A percentile compares a stretch with the other conserved stretches of the same genome.
These are phyloP conservation scores for Resseliella maxima DNA, from an alignment of 2,888 invertebrate genomes.

Conservation along the genomic window DNA sequence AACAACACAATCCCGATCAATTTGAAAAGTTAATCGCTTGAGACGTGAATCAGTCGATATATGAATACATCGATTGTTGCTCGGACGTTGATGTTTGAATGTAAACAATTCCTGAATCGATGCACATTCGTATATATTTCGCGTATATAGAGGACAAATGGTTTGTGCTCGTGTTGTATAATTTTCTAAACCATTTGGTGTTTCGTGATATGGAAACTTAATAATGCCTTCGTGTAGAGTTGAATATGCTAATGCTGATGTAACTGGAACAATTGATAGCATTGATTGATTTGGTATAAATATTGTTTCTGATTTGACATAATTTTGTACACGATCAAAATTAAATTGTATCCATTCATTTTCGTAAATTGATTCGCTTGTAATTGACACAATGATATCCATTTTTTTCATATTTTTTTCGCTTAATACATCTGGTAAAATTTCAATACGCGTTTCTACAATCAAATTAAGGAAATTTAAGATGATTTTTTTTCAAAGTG, in stretches of 20 bases:
- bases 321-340: not conserved
- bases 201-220: not conserved
- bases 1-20: not conserved
- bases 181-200: not conserved
- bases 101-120: not conserved
- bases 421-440: not conserved
- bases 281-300: not conserved
- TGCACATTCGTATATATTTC: slow-evolving; percentile 3
- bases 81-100: not conserved
- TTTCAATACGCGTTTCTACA: not conserved
- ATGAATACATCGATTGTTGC: not conserved
- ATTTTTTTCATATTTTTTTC: not conserved
- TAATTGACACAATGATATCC: not conserved
- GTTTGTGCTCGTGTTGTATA: not conserved
- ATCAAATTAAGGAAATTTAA: not conserved
- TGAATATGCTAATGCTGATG: not conserved
- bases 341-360: slow-evolving; percentile 8
- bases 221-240: not conserved
- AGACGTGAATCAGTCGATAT: not conserved
- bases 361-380: not conserved
- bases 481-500: not conserved
- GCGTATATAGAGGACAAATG: not conserved
- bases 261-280: not conserved
- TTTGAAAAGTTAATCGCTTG: not conserved
- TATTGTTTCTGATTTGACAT: not conserved